Conservation (phyloP, 2,797 vertebrate genomes). For the Mergus octosetaceus region DNA sequence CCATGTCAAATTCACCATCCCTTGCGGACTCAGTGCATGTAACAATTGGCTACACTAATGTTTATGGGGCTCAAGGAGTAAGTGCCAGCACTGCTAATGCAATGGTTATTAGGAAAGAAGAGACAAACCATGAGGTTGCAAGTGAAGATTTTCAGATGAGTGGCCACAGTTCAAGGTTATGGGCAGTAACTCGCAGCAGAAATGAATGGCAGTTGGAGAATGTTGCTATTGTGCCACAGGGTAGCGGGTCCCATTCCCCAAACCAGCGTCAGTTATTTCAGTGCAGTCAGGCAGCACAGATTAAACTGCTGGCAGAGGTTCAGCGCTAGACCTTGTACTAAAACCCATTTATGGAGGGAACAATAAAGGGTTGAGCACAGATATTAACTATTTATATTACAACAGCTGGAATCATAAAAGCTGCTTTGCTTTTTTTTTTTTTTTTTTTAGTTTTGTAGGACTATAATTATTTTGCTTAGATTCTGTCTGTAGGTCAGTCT, state of each 20-base stretch:
- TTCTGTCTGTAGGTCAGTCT: not conserved
- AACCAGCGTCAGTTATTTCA: fast-evolving
- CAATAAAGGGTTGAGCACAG: not conserved
- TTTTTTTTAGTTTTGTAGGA: not conserved
- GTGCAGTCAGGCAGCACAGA: not conserved
- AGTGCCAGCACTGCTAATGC: not conserved
- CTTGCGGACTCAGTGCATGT: fast-evolving
- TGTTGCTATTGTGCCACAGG: not conserved
- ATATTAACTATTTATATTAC: not conserved
- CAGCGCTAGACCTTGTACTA: not conserved
- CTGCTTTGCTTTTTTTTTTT: not conserved
- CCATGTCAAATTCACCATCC: not conserved
- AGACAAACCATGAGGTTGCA: fast-evolving
- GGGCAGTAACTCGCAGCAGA: not conserved
- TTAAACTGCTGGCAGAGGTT: not conserved
- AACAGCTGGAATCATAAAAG: not conserved
- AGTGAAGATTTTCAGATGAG: fast-evolving
- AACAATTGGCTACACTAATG: not conserved
- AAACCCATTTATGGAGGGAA: not conserved
- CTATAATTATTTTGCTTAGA: not conserved
- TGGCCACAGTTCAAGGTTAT: fast-evolving
- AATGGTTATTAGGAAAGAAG: not conserved
- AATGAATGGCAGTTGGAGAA: not conserved
- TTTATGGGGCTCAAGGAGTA: not conserved
- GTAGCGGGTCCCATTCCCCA: fast-evolving